Evolutionary conservation across 2,797 vertebrate species (phyloP), one percentile per base, ranked within the genome.

Genomic region (Chanos chanos): DNA sequence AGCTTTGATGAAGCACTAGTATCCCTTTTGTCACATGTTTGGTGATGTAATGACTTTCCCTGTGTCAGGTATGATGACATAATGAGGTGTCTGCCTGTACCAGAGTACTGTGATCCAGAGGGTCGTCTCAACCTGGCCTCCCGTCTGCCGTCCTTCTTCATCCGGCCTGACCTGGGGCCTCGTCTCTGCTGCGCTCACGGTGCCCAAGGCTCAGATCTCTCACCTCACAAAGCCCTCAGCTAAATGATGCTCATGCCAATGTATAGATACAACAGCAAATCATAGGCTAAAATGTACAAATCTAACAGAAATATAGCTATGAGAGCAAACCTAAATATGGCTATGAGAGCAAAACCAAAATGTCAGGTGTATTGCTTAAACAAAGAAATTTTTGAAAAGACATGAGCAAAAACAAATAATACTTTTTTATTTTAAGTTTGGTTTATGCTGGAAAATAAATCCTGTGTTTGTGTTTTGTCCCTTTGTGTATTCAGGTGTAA

Each of bases 51-150:
- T 5, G 1, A 18, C 18, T 3, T 13, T 27, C 24, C 1, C n/a
- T 48, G 24, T 47, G 16, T 30, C 49, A 98, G 96, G 72, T 96
- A 96, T 15, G 95, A 98, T 61, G 95, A 98, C 76, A 82, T 99
- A 74, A 77, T 98, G 83, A 94, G 90, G 84, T 92, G 90, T 77
- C 87, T 99, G 60, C 97, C 97, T 7, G 84, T 99, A 68, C 95
- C 96, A 16, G 94, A 99, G 52, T 99, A 99, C 77, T 97, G 93
- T n/a, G 94, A 94, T 76, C 97, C 94, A 68, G 94, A 99, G 75
- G 97, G 96, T 54, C 91, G 85, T 73, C 87, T 97, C 25, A 99
- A 99, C 82, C 82, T 99, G 77, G 96, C 97, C 68, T 97, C 95
- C 47, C 93, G 96, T 54, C 89, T 98, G 77, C 97, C 97, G 7